phyloP scores from a whole-genome alignment of 1,140 invertebrate species.

The Liolophura sinensis region DNA sequence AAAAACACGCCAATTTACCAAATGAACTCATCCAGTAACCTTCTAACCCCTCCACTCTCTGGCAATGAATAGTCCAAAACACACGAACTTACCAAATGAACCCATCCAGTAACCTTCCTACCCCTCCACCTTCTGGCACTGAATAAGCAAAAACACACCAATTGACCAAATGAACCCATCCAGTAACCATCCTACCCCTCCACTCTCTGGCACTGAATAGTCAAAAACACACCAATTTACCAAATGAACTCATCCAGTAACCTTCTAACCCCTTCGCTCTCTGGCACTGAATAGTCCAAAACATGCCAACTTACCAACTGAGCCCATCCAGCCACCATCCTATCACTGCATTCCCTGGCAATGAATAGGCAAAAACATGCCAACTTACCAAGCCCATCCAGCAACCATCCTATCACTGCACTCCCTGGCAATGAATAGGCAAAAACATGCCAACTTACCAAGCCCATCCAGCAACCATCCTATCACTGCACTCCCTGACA shows the following conservation, averaged over 20 bases:
- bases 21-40: conserved; percentile 70
- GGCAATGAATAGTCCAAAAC: conserved; percentile 86
- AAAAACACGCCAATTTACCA: conserved; percentile 82
- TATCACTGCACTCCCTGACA: conserved; percentile 81
- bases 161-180: conserved; percentile 71
- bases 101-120: conserved; percentile 72
- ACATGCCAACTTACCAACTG: conserved; percentile 71
- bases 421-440: conserved; percentile 87
- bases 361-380: conserved; percentile 90
- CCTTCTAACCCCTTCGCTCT: conserved; percentile 81
- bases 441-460: conserved; percentile 82
- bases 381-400: conserved; percentile 57
- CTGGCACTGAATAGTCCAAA: conserved; percentile 87
- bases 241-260: conserved; percentile 72
- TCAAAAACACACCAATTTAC: conserved; percentile 84
- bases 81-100: conserved; percentile 70
- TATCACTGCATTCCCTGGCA: conserved; percentile 81
- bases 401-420: conserved; percentile 79
- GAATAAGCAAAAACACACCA: conserved; percentile 87
- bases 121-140: conserved; percentile 87
- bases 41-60: conserved; percentile 85
- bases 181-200: conserved; percentile 75
- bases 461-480: conserved; percentile 76
- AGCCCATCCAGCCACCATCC: conserved; percentile 73
- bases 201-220: conserved; percentile 89